These are phyloP conservation scores for Gobius niger DNA, from an alignment of 2,113 vertebrate genomes.

Conservation along the genomic window DNA sequence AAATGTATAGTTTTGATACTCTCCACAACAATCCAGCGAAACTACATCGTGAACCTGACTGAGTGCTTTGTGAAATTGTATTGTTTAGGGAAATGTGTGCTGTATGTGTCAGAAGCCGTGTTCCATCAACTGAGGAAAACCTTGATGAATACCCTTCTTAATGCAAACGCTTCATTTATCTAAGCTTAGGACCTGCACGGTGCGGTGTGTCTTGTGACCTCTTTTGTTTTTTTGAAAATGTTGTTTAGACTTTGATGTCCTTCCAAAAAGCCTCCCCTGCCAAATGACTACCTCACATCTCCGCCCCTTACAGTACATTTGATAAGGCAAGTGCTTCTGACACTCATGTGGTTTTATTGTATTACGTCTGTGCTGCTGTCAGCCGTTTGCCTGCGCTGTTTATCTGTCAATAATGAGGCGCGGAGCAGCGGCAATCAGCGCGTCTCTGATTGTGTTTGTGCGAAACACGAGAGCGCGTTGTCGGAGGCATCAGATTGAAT, in stretches of 20 bases:
- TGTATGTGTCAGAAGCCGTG: too few relatives aligned
- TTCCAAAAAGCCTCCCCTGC: neutral
- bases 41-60: too few relatives aligned
- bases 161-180: too few relatives aligned
- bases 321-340: constrained; percentile 26
- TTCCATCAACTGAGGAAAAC: too few relatives aligned
- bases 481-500: constrained; percentile 57
- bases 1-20: too few relatives aligned
- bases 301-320: constrained; percentile 16
- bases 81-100: too few relatives aligned
- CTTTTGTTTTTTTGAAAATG: neutral
- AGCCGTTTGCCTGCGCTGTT: constrained; percentile 61
- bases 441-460: constrained; percentile 56
- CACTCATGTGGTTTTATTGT: constrained; percentile 43
- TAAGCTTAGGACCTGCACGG: too few relatives aligned
- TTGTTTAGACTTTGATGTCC: neutral
- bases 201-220: neutral
- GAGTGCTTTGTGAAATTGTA: too few relatives aligned
- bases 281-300: constrained; percentile 6
- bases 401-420: constrained; percentile 62
- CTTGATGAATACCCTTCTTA: too few relatives aligned
- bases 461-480: constrained; percentile 56
- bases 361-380: constrained; percentile 37
- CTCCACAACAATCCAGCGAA: too few relatives aligned
- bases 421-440: constrained; percentile 53